Percentiles rank a stretch among this genome's conserved stretches.
Conservation (phyloP, 2,113 vertebrate species). For the Penelope pileata region DNA sequence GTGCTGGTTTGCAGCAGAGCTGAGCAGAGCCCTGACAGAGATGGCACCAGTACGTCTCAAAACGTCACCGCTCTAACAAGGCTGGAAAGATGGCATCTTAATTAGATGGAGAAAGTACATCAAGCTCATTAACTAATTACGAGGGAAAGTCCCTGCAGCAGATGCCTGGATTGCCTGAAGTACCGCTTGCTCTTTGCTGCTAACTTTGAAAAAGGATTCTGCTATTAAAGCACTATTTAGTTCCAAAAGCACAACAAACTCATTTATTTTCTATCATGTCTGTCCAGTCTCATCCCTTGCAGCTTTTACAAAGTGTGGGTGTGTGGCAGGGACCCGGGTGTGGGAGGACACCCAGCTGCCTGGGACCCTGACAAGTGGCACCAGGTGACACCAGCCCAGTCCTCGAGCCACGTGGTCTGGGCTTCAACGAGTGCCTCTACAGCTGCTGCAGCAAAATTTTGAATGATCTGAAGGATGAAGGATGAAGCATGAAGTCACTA, state of each 20-base stretch:
- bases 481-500: not conserved
- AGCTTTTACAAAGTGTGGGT: not conserved
- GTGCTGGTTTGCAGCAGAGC: too few species aligned
- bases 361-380: not conserved
- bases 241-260: slow-evolving; percentile 38
- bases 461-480: not conserved
- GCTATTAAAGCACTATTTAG: slow-evolving; percentile 53
- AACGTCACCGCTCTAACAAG: not conserved
- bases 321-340: not conserved
- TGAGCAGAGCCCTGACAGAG: too few species aligned
- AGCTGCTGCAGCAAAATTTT: not conserved
- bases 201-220: slow-evolving; percentile 52
- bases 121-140: slow-evolving; percentile 65
- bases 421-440: not conserved
- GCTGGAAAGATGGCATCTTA: slow-evolving; percentile 4
- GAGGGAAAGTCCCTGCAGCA: slow-evolving; percentile 63
- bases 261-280: slow-evolving; percentile 8
- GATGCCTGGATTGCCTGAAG: slow-evolving; percentile 54
- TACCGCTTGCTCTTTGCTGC: slow-evolving; percentile 23
- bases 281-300: not conserved
- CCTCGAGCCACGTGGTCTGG: not conserved
- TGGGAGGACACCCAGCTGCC: not conserved
- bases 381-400: not conserved
- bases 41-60: not conserved
- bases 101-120: slow-evolving; percentile 58